Base-by-base conservation (phyloP, 1,140 invertebrate genomes). In the Linepithema humile region DNA sequence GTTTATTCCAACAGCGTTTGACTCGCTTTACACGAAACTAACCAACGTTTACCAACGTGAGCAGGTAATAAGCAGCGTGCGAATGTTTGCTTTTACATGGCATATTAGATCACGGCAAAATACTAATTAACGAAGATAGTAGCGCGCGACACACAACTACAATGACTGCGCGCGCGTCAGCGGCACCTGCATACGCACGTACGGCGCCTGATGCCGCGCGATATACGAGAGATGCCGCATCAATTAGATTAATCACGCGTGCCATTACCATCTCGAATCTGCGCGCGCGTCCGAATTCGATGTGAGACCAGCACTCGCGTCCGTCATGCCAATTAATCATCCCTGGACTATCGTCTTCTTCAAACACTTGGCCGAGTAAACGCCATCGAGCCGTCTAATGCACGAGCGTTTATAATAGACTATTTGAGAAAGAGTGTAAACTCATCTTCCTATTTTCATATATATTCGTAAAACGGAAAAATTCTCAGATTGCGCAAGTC, bases 171-270 rank as follows among this genome's bases (percentile, higher is more conserved):
- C 32, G 57, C 77, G 89, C 74, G 87, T 91, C 89, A 65, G 55
- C 69, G 50, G 70, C 90, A 91, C 78, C 90, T 90, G 90, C 62
- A 74, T 72, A 80, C 72, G 88, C 83, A 84, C 84, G 83, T 20
- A 35, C n/a, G n/a, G n/a, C 59, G 77, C 45, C 59, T 80, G 45
- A 50, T 78, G 72, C 35, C 69, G 82, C 64, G 62, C 35, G 82
- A 60, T 82, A 84, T 89, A 90, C 69, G 86, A 85, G 86, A 85
- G 83, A 84, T 57, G 82, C 60, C 84, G 78, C 84, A 83, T 90
- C 89, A 90, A 91, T 91, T 90, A 90, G 77, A 91, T 90, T 91
- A 91, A 91, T 91, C 89, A 87, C 84, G 60, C 65, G 85, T 86
- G 84, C 78, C 88, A 89, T 77, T 85, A 74, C 26, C 72, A 82